Evolutionary conservation across 1,140 invertebrate species (phyloP).

Genomic region (Psilanteris sp.): DNA sequence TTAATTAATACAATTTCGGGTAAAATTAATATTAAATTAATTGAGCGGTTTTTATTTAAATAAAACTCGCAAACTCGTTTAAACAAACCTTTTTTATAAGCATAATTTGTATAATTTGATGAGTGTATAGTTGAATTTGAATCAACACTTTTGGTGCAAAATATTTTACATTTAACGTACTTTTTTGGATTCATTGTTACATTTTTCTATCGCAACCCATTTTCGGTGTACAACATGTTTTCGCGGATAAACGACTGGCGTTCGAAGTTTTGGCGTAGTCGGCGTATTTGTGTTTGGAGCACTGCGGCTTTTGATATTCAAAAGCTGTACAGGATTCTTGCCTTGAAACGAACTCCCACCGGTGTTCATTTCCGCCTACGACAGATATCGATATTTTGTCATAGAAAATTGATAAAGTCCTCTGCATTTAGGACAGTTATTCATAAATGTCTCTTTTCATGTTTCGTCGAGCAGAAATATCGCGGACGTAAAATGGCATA

Average conservation of each 20-base stretch:
- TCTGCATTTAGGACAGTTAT: not conserved
- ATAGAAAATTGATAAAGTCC: conserved; percentile 20
- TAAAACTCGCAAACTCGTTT: no score
- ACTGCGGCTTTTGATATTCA: conserved; percentile 19
- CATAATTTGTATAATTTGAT: no score
- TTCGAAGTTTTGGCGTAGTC: conserved; percentile 7
- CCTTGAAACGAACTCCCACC: not conserved
- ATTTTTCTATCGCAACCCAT: not conserved
- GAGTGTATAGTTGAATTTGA: no score
- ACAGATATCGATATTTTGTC: conserved; percentile 30
- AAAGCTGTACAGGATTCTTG: not conserved
- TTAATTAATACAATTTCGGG: no score
- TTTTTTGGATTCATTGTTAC: no score
- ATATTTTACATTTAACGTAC: no score
- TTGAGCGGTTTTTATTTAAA: no score
- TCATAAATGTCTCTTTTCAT: conserved; percentile 2
- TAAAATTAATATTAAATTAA: no score
- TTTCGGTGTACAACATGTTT: conserved; percentile 24
- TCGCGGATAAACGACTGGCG: not conserved
- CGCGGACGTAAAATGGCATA: no score
- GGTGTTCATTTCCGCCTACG: conserved; percentile 14
- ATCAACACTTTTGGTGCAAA: no score
- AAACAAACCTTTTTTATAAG: no score
- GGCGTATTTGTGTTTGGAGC: conserved; percentile 3
- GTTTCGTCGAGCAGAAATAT: not conserved